Evolutionary conservation across 2,113 vertebrate species (phyloP), one percentile per base, ranked within the genome.

Genomic region (Paradisaea rubra): DNA sequence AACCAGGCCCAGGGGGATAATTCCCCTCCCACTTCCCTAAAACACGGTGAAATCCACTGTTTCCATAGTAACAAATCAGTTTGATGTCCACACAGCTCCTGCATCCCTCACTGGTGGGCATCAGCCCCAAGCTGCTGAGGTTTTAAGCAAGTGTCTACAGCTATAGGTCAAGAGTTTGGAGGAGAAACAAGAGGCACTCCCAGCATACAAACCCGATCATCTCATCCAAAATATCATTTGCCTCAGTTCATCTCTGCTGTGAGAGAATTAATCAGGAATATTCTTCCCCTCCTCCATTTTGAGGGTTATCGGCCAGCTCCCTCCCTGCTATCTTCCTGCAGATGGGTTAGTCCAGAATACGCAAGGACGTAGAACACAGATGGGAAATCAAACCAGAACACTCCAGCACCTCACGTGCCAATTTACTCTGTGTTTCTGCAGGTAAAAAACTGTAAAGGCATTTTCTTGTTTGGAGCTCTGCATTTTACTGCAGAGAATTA

Each of bases 21-120:
- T 78, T 95, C 89, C 85, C 83, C 91, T 95, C 87, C 88, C 82
- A 80, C 81, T 79, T 87, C 82, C 63, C 94, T 85, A 88, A 49
- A 92, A 69, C 81, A 87, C 30, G 77, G 96, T 86, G 69, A 97
- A 81, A 97, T 97, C 95, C 64, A 56, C 47, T 41, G 96, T 98
- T 98, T 94, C 97, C 95, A 97, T 97, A 94, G 97, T 84, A 98
- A 98, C 97, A 81, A 95, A 95, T 83, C 92, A 89, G 94, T 96
- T 92, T 86, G 70, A 94, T 91, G 93, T 80, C 83, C 86, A 86
- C 77, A 86, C 59, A 63, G 69, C 64, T 95, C 83, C 93, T 80
- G 91, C 88, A 93, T 94, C 93, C 83, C 65, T 83, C 77, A 60
- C 85, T 78, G 90, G 70, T 78, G 52, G 60, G 88, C 69, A 94